Evolutionary conservation across 1,140 invertebrate genomes (phyloP), one percentile per base, ranked within the genome.

Genomic region (Gyrodactylus salaris): DNA sequence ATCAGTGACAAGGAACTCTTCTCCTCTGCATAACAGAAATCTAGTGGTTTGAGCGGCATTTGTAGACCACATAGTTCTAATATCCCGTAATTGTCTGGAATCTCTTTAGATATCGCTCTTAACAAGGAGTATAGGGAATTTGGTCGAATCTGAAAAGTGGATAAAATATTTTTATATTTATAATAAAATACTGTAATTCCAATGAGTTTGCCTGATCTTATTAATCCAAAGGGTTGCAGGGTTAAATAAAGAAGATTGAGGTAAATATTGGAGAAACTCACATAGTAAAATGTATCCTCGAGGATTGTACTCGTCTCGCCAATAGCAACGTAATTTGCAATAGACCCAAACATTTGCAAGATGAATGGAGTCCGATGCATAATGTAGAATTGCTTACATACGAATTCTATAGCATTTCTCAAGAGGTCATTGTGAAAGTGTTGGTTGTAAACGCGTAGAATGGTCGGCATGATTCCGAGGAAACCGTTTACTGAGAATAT

Each of bases 311-410:
- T 25, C 1, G 86, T 85, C 25, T 73, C 76, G 72, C 76, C 77
- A 22, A 81, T 78, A 74, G 97, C 92, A 26, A 98, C 83, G 77
- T 97, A 89, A 0, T 91, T 88, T 0, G 94, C 94, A 0, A 95
- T 87, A 69, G 89, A 92, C 1, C 94, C 94, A 83, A 98, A 97
- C 90, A 97, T 93, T 85, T 99, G 89, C 23, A 97, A 83, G 75
- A 97, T 90, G 78, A 98, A 99, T 0, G 94, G 93, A 79, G 98
- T 98, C 74, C 94, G 84, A 78, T 99, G 96, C 79, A 99, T 86
- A 70, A 97, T 84, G 81, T 97, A 98, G 81, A 99, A 96, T 79
- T 98, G 93, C 78, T 95, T 93, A 1, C 93, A 92, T 0, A 91
- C 88, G 79, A 96, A 98, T 79, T 98, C 91, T 70, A 99, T 89